Base-by-base conservation (phyloP, 37 sponge, comb jelly and placozoan species). In the Cliona cf. orientalis region DNA sequence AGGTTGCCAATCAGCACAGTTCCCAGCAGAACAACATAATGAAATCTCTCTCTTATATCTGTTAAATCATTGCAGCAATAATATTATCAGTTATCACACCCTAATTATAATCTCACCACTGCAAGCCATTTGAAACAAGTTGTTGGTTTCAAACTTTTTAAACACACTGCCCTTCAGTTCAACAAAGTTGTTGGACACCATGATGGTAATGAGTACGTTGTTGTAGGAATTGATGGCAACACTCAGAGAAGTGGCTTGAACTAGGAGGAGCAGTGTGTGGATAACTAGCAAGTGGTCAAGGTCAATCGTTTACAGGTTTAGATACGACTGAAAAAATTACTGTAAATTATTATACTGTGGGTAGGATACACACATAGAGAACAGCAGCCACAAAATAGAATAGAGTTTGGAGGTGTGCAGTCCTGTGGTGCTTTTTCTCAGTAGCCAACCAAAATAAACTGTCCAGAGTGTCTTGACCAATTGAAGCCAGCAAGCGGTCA, bases 131-230 rank as follows among this genome's bases (percentile, higher is more conserved):
- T 98, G 99, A 63, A 93, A 98, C 34, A 97, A 82, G 70, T 98
- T 98, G 66, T 82, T 86, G 0, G 40, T 83, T 17, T 92, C 97
- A 78, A 94, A 98, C 69, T 93, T 96, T 78, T 93, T 98, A 80
- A 98, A 98, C 12, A 96, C 97, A 71, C 82, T 91, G 43, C 93
- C 91, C 61, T 98, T 98, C 68, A 98, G 81, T 77, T 98, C 99
- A 55, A 98, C 97, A 90, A 94, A 98, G 83, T 98, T 96, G 58
- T 98, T 98, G 40, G 97, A 96, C 23, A 96, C 69, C 93, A 98
- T 89, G 69, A 98, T 91, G 72, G 85, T 85, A 60, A 85, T 70
- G 12, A 85, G 78, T 12, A 62, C 85, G 46, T 76, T 85, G 71
- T 62, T 85, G 78, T 98, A 91, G 3, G 95, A 94, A 80, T 98